A percentile compares a stretch with the other conserved stretches of the same genome.
Conservation (phyloP, 1,140 invertebrate species). For the Lepidurus arcticus region DNA sequence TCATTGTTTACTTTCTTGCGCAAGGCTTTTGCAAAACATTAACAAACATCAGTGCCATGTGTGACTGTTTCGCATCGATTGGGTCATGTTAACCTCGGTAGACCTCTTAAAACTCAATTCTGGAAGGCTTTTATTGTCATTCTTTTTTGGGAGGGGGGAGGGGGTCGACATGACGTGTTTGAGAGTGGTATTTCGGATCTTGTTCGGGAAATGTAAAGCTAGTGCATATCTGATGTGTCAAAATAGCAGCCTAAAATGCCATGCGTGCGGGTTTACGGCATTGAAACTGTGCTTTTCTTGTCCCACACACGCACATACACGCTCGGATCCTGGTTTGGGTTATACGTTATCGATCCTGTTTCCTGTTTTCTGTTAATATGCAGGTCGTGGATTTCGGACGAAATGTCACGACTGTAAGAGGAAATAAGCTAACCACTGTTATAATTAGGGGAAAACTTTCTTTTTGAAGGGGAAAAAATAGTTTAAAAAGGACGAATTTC, state of each 20-base stretch:
- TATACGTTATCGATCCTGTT: slow-evolving; percentile 19
- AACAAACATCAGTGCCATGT: too few species aligned
- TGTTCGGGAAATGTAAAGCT: not conserved
- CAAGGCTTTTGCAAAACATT: too few species aligned
- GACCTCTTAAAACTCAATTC: not conserved
- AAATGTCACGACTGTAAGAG: not conserved
- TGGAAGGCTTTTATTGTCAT: not conserved
- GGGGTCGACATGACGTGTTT: not conserved
- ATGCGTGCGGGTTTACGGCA: not conserved
- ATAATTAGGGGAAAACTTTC: not conserved
- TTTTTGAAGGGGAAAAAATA: too few species aligned
- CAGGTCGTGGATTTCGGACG: not conserved
- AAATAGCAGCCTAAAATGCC: not conserved
- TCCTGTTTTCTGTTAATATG: not conserved
- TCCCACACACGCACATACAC: not conserved
- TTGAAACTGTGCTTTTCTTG: slow-evolving; percentile 9
- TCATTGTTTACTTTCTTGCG: too few species aligned
- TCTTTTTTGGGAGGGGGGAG: not conserved
- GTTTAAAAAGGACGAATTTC: too few species aligned
- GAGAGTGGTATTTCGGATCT: not conserved
- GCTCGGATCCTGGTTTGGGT: not conserved
- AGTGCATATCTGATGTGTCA: not conserved
- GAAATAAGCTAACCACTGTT: not conserved
- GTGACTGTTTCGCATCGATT: too few species aligned
- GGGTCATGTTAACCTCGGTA: too few species aligned